Base-by-base conservation (phyloP, 2,888 invertebrate species). In the Cantharis rufa region DNA sequence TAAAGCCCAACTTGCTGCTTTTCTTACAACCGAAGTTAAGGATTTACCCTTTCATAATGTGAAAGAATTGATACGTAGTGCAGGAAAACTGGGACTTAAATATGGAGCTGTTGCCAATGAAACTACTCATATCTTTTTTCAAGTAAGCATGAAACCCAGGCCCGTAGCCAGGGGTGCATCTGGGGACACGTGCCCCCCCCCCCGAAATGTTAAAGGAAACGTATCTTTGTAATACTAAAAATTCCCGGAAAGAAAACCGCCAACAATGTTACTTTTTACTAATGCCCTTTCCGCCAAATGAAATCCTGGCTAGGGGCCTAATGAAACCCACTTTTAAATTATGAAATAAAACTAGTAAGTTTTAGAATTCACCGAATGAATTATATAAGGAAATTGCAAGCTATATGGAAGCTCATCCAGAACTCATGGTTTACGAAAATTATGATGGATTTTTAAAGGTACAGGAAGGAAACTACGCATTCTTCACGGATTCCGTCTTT, bases 1-100 rank as follows among this genome's bases (percentile, higher is more conserved):
- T 85, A 96, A 96, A 0, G 97, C 97, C 11, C 97, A 97, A 88
- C 90, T 97, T 80, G 96, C 97, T 62, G 97, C 97, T 1, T 97
- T 96, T 85, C 89, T 97, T 13, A 96, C 97, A 0, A 93, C 96
- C 0, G 96, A 97, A 87, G 92, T 92, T 0, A 90, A 92, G 10
- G 91, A 91, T 73, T 91, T 91, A 75, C 92, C 93, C 0, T 94
- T 95, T 70, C 91, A 94, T 83, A 93, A 92, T 86, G 95, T 96
- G 0, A 93, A 94, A 76, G 97, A 97, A 86, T 90, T 98, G 75
- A 94, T 95, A 0, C 91, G 91, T 82, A 92, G 91, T 82, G 94
- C 96, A 0, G 92, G 91, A 81, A 91, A 91, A 81, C 94, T 96
- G 79, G 93, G 93, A n/a, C 96, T 98, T 68, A 91, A 93, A 81